Conservation (phyloP, 1,140 invertebrate genomes). For the Macrostomum lignano region DNA sequence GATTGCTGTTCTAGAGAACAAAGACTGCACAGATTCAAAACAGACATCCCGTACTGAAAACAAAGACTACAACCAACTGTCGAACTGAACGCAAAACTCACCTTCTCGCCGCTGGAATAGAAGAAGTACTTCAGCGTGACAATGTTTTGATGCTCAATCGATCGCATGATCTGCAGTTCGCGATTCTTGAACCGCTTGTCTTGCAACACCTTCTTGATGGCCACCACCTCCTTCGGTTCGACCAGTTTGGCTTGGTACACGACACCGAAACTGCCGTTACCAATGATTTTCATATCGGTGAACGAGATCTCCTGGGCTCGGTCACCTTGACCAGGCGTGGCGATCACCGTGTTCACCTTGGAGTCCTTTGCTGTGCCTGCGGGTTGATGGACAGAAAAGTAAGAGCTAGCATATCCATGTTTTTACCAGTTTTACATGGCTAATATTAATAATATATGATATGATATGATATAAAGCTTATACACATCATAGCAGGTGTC, state of each 20-base stretch:
- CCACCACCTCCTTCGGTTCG: constrained; percentile 7
- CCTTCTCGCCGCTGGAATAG: constrained; percentile 5
- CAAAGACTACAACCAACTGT: too few relatives aligned
- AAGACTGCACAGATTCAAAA: too few relatives aligned
- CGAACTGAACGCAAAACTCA: too few relatives aligned
- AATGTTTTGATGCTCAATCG: constrained; percentile 5
- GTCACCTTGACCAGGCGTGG: constrained; percentile 4
- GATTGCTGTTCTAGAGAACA: too few relatives aligned
- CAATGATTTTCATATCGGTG: constrained; percentile 6
- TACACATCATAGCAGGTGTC: too few relatives aligned
- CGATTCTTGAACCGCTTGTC: constrained; percentile 7
- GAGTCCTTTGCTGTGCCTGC: too few relatives aligned
- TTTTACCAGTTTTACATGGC: too few relatives aligned
- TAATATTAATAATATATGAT: too few relatives aligned
- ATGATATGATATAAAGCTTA: too few relatives aligned
- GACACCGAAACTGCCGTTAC: constrained; percentile 8
- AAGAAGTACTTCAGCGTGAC: constrained; percentile 9
- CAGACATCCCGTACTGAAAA: too few relatives aligned
- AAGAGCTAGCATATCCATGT: too few relatives aligned
- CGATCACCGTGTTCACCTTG: constrained; percentile 1
- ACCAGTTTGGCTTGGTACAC: constrained; percentile 7
- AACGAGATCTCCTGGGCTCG: constrained; percentile 5
- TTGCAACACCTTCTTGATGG: constrained; percentile 8
- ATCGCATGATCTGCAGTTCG: not conserved
- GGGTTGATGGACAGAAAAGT: too few relatives aligned